These are phyloP conservation scores for Dendrolimus kikuchii DNA, from an alignment of 1,140 invertebrate species.

Conservation along the genomic window DNA sequence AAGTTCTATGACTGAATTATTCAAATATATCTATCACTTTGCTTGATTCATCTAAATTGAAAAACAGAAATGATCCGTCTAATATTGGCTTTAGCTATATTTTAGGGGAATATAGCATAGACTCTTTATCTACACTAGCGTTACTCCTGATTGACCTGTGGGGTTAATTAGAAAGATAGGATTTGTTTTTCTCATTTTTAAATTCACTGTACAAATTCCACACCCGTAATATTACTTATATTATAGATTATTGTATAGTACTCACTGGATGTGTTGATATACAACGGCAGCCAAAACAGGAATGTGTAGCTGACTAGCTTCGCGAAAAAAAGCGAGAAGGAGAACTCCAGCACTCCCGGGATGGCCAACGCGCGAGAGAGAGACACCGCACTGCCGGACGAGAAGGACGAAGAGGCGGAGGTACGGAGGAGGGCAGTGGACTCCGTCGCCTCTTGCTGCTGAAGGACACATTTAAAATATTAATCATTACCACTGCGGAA, in stretches of 20 bases:
- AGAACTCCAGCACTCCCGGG: constrained; percentile 96
- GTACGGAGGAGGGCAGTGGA: constrained; percentile 39
- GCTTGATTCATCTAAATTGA: too few relatives aligned
- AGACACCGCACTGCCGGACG: constrained; percentile 77
- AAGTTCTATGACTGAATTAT: too few relatives aligned
- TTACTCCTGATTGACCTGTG: too few relatives aligned
- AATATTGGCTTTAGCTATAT: too few relatives aligned
- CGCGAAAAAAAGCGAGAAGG: constrained; percentile 95
- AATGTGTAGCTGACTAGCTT: constrained; percentile 98
- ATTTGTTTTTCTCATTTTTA: too few relatives aligned
- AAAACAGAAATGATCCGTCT: too few relatives aligned
- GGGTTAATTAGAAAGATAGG: too few relatives aligned
- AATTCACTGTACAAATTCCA: constrained; percentile 3
- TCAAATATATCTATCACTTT: too few relatives aligned
- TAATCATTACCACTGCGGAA: too few relatives aligned
- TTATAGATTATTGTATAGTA: constrained; percentile 18
- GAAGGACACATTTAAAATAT: not conserved
- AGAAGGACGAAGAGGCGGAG: constrained; percentile 1
- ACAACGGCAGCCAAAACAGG: constrained; percentile 95
- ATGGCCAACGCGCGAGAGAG: constrained; percentile 85
- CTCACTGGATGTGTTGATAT: constrained; percentile 90
- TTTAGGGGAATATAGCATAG: constrained; percentile 26
- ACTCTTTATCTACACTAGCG: too few relatives aligned
- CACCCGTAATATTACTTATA: not conserved
- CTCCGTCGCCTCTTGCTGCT: constrained; percentile 34